A percentile compares a stretch with the other conserved stretches of the same genome.
Conservation (phyloP, 2,113 vertebrate genomes). For the Spheniscus mendiculus region DNA sequence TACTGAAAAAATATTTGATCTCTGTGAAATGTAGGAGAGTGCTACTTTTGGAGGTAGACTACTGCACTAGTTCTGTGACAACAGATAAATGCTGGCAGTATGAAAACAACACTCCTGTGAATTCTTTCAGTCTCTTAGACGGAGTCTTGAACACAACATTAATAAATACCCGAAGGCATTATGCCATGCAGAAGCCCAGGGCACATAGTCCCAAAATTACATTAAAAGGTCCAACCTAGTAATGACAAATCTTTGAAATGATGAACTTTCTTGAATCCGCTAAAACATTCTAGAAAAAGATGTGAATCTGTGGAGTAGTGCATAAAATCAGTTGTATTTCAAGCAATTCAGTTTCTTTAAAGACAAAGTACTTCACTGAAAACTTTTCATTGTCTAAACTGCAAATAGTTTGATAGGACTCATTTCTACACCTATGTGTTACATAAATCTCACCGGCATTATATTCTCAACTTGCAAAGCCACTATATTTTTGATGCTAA, state of each 20-base stretch:
- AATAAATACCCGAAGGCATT: not conserved
- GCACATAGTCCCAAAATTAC: not conserved
- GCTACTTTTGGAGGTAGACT: not conserved
- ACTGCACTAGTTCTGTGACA: not conserved
- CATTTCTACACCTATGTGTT: not conserved
- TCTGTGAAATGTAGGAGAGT: not conserved
- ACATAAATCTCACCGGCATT: not conserved
- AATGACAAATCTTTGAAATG: not conserved
- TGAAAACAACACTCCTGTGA: not conserved
- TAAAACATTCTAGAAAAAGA: not conserved
- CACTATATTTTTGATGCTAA: not conserved
- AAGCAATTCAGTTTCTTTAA: not conserved
- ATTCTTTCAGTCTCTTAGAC: not conserved
- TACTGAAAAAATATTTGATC: constrained; percentile 4
- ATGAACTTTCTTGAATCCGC: not conserved
- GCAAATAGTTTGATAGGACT: not conserved
- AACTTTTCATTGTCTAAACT: not conserved
- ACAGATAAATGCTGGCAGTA: not conserved
- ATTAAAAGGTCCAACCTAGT: not conserved
- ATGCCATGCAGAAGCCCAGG: not conserved
- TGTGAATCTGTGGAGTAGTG: not conserved
- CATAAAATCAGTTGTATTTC: not conserved
- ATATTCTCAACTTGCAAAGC: not conserved
- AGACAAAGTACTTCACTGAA: not conserved
- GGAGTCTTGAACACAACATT: not conserved